phyloP scores from a whole-genome alignment of 1,140 invertebrate genomes.

The Brachionus asplanchnoidis region DNA sequence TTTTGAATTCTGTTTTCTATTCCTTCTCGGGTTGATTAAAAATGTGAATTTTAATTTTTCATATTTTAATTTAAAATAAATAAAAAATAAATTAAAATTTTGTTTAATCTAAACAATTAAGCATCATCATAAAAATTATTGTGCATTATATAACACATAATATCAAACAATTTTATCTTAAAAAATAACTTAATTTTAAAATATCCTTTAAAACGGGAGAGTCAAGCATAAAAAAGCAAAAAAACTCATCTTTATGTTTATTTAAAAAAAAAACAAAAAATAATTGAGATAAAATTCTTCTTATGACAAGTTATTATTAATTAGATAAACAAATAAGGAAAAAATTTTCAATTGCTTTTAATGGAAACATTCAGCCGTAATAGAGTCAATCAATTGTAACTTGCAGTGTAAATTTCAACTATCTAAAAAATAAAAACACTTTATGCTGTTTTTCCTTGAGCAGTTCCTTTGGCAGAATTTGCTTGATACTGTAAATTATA shows the following conservation, averaged over 20 bases:
- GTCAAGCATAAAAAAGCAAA: background rate
- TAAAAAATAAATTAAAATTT: background rate
- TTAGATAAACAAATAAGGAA: background rate
- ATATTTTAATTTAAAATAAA: background rate
- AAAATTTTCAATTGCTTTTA: background rate
- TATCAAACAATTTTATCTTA: no score
- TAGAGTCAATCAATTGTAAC: background rate
- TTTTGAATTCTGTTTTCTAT: background rate
- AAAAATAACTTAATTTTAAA: no score
- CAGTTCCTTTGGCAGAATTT: background rate
- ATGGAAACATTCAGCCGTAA: background rate
- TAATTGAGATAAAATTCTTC: background rate
- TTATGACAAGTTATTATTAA: background rate
- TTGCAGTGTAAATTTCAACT: background rate
- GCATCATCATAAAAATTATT: no score
- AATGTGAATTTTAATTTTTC: background rate
- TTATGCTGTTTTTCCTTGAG: background rate
- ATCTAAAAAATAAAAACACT: background rate
- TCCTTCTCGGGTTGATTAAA: background rate
- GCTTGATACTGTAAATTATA: slow-evolving; percentile 63
- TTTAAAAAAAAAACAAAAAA: background rate
- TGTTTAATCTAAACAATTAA: background rate
- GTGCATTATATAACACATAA: no score
- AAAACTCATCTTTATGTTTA: background rate
- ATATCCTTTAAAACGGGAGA: no score